phyloP scores from a whole-genome alignment of 1,140 invertebrate species.

The Papilio glaucus region DNA sequence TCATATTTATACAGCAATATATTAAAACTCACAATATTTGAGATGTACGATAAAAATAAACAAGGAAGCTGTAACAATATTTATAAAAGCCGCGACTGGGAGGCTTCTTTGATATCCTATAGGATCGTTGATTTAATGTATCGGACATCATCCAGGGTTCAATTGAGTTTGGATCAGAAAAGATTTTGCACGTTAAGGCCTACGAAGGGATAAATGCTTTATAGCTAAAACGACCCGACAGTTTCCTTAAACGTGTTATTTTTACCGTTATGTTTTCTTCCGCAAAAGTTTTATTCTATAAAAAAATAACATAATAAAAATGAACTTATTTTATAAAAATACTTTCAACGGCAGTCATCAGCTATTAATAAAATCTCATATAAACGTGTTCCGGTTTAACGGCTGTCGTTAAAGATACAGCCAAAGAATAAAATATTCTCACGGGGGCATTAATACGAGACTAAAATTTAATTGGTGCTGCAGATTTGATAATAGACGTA shows the following conservation, averaged over 20 bases:
- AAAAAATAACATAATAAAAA: too few relatives aligned
- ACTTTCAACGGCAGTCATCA: too few relatives aligned
- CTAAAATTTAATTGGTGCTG: conserved; percentile 62
- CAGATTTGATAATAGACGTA: conserved; percentile 58
- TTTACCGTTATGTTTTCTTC: neutral
- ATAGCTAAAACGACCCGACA: neutral
- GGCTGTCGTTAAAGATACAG: conserved; percentile 13
- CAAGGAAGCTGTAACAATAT: conserved; percentile 16
- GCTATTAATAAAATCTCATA: neutral
- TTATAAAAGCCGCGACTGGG: conserved; percentile 4
- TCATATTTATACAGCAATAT: neutral
- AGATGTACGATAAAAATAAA: neutral
- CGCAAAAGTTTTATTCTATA: too few relatives aligned
- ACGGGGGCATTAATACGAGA: conserved; percentile 57
- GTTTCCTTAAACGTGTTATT: conserved; percentile 21
- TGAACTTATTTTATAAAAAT: too few relatives aligned
- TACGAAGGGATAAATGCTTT: conserved; percentile 35
- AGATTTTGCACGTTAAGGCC: conserved; percentile 24
- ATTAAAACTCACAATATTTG: neutral
- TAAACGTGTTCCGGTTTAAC: neutral
- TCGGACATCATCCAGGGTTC: conserved; percentile 27
- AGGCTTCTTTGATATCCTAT: conserved; percentile 27
- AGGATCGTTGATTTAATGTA: conserved; percentile 37
- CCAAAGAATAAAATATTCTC: conserved; percentile 51
- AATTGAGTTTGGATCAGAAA: conserved; percentile 33